Evolutionary conservation across 2,888 invertebrate genomes (phyloP).

Genomic region (Geotrupes spiniger): DNA sequence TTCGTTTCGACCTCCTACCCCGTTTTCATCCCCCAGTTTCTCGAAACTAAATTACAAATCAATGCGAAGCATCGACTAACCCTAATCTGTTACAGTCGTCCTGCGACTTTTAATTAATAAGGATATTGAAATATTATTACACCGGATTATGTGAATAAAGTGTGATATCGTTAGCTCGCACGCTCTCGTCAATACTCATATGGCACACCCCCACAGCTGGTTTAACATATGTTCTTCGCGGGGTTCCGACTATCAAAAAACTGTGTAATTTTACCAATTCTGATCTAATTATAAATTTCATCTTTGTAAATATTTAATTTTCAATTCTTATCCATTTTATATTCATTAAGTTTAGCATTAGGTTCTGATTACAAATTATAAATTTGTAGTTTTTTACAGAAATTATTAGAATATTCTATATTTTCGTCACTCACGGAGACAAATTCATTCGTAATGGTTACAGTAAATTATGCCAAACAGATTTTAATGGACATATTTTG

Average conservation of each 20-base stretch:
- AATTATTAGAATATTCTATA: no score
- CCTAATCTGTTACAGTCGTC: background rate
- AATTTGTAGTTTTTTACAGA: no score
- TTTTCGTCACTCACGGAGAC: no score
- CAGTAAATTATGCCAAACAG: no score
- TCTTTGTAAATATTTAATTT: background rate
- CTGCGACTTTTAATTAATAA: constrained; percentile 1
- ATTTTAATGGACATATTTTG: no score
- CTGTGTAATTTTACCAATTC: no score
- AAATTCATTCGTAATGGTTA: no score
- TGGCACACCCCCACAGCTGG: constrained; percentile 22
- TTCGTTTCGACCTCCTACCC: constrained; percentile 25
- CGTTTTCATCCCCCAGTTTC: constrained; percentile 21
- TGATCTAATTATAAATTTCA: background rate
- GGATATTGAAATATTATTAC: background rate
- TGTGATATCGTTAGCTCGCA: background rate
- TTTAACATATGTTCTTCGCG: constrained; percentile 19
- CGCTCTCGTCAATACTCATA: background rate
- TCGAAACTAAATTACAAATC: constrained; percentile 14
- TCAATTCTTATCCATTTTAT: constrained; percentile 3
- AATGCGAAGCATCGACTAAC: background rate
- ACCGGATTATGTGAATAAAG: background rate
- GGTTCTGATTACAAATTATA: no score
- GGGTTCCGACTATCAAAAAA: constrained; percentile 11
- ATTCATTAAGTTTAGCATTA: background rate